Percentiles rank a stretch among this genome's conserved stretches.
Conservation (phyloP, 2,113 vertebrate species). For the Mastomys coucha region DNA sequence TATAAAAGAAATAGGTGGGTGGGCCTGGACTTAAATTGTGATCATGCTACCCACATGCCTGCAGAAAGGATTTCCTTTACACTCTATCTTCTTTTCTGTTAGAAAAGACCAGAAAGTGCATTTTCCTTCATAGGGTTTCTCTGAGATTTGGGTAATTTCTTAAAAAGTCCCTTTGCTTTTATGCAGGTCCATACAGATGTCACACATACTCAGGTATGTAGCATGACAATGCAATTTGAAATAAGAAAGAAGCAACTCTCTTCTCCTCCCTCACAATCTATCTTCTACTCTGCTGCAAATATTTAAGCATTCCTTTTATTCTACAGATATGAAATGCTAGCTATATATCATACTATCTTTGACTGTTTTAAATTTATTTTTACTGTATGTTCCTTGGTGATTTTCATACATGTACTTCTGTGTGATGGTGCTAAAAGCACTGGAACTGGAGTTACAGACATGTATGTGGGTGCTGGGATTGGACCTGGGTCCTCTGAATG, state of each 20-base stretch:
- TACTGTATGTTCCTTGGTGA: neutral
- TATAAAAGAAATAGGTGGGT: neutral
- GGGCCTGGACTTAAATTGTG: neutral
- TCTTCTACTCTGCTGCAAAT: neutral
- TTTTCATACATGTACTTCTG: neutral
- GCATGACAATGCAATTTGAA: neutral
- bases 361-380: neutral
- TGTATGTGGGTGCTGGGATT: neutral
- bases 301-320: neutral
- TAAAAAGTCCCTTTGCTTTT: neutral
- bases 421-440: neutral
- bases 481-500: too few species aligned
- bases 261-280: neutral
- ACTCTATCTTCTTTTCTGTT: neutral
- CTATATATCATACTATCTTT: neutral
- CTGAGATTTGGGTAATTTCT: neutral
- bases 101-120: neutral
- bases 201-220: neutral
- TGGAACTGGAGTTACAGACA: neutral
- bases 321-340: neutral
- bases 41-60: neutral
- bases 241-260: neutral
- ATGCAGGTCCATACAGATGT: neutral
- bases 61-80: neutral
- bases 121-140: neutral